phyloP scores from a whole-genome alignment of 1,140 invertebrate genomes.

The Spodoptera litura region DNA sequence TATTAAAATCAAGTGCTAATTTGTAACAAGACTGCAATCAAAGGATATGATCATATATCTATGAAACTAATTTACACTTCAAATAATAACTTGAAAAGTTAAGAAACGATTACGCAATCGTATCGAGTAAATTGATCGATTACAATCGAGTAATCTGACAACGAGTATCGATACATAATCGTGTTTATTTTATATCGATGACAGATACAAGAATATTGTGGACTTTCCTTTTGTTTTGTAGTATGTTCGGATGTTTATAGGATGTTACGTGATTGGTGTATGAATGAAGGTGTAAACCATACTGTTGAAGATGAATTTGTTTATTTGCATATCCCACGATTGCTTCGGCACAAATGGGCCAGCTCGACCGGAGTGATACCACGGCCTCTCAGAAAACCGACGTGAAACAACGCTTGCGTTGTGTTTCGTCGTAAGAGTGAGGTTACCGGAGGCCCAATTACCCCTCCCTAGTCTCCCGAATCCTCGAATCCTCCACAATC shows the following conservation, averaged over 20 bases:
- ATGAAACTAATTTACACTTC: neutral
- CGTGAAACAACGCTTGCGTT: no score
- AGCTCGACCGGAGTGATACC: no score
- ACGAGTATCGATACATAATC: slow-evolving; percentile 35
- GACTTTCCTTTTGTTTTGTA: slow-evolving; percentile 17
- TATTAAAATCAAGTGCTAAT: slow-evolving; percentile 15
- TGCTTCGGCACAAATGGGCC: no score
- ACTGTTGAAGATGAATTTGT: no score
- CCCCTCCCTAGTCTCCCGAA: no score
- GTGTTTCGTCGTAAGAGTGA: no score
- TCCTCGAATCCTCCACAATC: no score
- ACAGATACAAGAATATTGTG: slow-evolving; percentile 33
- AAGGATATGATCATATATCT: slow-evolving; percentile 6
- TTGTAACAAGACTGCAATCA: neutral
- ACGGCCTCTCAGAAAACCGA: no score
- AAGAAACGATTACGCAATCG: neutral
- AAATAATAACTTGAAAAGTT: slow-evolving; percentile 10
- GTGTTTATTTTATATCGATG: slow-evolving; percentile 39
- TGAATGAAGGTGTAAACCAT: slow-evolving; percentile 27
- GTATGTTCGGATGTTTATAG: neutral
- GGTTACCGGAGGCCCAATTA: no score
- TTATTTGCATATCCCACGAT: no score
- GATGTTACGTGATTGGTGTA: slow-evolving; percentile 39
- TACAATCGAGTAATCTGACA: slow-evolving; percentile 26
- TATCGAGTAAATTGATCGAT: slow-evolving; percentile 38